phyloP scores from a whole-genome alignment of 2,113 vertebrate genomes.

The Mobula hypostoma region DNA sequence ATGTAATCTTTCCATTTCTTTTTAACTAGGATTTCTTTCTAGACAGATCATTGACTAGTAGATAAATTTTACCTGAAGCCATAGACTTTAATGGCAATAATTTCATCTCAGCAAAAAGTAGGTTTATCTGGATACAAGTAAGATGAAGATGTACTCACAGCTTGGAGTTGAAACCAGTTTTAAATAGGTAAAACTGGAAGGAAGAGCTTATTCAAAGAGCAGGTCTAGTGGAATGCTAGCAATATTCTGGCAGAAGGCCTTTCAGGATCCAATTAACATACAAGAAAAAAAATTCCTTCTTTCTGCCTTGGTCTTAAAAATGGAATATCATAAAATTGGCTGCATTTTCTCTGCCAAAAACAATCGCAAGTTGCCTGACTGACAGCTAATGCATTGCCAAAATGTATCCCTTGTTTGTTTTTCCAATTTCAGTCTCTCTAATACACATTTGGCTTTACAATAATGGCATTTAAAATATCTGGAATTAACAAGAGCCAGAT shows the following conservation, averaged over 20 bases:
- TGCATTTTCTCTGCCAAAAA: neutral
- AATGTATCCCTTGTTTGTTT: neutral
- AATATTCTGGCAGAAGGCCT: neutral
- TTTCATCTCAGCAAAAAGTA: neutral
- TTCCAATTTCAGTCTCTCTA: neutral
- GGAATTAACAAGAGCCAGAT: constrained; percentile 5
- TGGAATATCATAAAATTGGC: neutral
- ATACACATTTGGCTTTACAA: neutral
- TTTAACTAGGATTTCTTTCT: neutral
- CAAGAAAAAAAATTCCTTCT: neutral
- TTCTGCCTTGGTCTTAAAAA: neutral
- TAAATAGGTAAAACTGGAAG: too few species aligned
- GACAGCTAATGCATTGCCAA: neutral
- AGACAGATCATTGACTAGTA: neutral
- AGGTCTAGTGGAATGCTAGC: too few species aligned
- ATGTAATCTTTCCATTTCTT: neutral
- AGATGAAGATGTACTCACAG: too few species aligned
- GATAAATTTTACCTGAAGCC: neutral
- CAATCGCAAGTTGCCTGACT: neutral
- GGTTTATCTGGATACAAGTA: neutral
- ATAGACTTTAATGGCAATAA: neutral
- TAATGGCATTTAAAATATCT: neutral
- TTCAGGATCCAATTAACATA: neutral
- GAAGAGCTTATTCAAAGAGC: too few species aligned
- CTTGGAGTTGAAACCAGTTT: too few species aligned